These are phyloP conservation scores for Asteroscopus sphinx DNA, from an alignment of 2,888 invertebrate species.

Conservation along the genomic window DNA sequence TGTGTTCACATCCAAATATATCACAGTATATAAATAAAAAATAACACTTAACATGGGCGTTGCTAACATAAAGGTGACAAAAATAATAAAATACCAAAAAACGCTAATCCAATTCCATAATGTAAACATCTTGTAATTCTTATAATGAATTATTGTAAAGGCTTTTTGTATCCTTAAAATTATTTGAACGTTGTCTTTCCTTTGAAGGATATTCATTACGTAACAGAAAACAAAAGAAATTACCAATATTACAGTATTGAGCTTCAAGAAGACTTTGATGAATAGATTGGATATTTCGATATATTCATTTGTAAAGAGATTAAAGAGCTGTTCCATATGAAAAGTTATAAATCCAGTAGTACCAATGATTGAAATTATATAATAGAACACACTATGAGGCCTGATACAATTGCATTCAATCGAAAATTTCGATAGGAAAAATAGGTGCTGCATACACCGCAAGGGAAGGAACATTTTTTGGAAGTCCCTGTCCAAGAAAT, in stretches of 20 bases:
- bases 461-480: constrained; percentile 24
- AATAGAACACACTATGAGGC: constrained; percentile 23
- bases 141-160: constrained; percentile 12
- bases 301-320: rapidly evolving
- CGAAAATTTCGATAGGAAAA: constrained; percentile 30
- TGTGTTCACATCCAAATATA: constrained; percentile 10
- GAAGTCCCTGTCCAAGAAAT: constrained; percentile 16
- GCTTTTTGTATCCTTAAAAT: constrained; percentile 37
- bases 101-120: constrained; percentile 18
- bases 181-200: constrained; percentile 12
- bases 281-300: rapidly evolving
- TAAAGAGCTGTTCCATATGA: rapidly evolving
- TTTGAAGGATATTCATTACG: constrained; percentile 20
- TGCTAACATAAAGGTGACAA: too few relatives aligned
- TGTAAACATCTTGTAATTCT: background rate
- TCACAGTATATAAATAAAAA: constrained; percentile 2
- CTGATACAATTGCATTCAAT: constrained; percentile 33
- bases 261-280: background rate
- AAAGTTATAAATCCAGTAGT: background rate
- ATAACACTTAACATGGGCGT: background rate
- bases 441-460: constrained; percentile 7
- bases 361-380: constrained; percentile 14
- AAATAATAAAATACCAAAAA: background rate
- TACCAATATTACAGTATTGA: background rate
- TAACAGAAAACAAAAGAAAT: constrained; percentile 1